A percentile compares a stretch with the other conserved stretches of the same genome.
Evolutionary conservation across 2,113 vertebrate species (phyloP).

Genomic region (Neolamprologus kungweensis): DNA sequence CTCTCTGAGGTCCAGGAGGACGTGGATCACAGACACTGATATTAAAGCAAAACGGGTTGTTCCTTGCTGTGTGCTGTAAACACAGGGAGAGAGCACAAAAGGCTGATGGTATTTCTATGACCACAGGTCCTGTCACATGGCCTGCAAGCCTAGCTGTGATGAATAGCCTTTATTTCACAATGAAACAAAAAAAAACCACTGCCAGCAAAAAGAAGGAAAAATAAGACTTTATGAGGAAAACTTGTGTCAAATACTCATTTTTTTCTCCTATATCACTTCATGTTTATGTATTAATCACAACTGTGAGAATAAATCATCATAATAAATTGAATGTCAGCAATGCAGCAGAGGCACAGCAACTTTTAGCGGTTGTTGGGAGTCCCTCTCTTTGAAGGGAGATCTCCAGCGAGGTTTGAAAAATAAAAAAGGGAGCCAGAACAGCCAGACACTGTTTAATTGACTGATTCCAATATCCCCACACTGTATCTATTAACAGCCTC

Average conservation of each 20-base stretch:
- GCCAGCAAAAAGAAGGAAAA: neutral
- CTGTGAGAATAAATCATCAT: neutral
- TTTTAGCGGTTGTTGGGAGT: neutral
- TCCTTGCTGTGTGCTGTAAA: constrained; percentile 13
- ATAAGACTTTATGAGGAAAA: constrained; percentile 7
- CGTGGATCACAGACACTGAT: neutral
- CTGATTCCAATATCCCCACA: neutral
- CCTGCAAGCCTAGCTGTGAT: constrained; percentile 27
- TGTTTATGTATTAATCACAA: constrained; percentile 9
- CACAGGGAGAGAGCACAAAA: constrained; percentile 2
- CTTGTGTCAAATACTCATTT: neutral
- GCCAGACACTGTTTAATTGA: neutral
- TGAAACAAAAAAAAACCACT: constrained; percentile 22
- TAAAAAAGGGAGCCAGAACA: neutral
- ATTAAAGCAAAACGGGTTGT: constrained; percentile 8
- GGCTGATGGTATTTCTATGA: constrained; percentile 27
- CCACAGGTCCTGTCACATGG: constrained; percentile 37
- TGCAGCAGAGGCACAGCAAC: neutral
- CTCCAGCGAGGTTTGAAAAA: neutral
- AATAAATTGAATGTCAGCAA: constrained; percentile 1
- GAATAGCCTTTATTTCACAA: constrained; percentile 42
- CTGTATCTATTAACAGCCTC: neutral
- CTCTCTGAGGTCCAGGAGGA: neutral
- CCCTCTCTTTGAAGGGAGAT: neutral
- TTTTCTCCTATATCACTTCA: neutral